Evolutionary conservation across 2,888 invertebrate species (phyloP).

Genomic region (Thecocarcelia acutangulata): DNA sequence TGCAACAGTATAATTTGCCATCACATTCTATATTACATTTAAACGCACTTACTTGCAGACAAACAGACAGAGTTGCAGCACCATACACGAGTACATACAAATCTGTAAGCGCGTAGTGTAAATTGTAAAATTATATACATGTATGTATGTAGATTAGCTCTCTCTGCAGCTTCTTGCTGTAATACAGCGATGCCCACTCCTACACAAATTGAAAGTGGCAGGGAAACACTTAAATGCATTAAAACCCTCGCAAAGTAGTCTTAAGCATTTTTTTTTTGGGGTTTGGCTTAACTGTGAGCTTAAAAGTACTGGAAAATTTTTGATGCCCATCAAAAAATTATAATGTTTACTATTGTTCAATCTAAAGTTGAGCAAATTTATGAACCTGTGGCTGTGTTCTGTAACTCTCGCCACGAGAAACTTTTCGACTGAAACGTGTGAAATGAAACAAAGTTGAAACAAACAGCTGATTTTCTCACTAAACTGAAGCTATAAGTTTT

Average conservation of each 20-base stretch:
- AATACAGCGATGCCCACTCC: neutral
- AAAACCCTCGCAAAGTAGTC: conserved; percentile 44
- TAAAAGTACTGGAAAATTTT: too few species aligned
- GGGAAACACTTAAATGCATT: conserved; percentile 60
- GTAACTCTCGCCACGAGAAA: too few species aligned
- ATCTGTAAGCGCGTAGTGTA: too few species aligned
- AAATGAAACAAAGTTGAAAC: too few species aligned
- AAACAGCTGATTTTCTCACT: too few species aligned
- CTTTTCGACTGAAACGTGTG: too few species aligned
- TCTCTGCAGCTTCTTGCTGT: conserved; percentile 20
- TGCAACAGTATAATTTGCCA: conserved; percentile 57
- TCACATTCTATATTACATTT: conserved; percentile 18
- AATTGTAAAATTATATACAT: conserved; percentile 9
- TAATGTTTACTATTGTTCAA: too few species aligned
- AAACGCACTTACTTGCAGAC: neutral
- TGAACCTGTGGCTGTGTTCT: too few species aligned
- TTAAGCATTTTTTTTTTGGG: conserved; percentile 45
- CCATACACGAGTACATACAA: conserved; percentile 1
- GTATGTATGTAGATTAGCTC: conserved; percentile 30
- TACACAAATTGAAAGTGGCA: conserved; percentile 33
- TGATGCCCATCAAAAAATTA: too few species aligned
- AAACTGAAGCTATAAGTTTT: too few species aligned
- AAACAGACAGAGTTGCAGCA: neutral
- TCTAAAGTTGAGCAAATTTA: too few species aligned
- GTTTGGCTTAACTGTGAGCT: conserved; percentile 22